phyloP scores from a whole-genome alignment of 1,140 invertebrate species.

The Proales similis region DNA sequence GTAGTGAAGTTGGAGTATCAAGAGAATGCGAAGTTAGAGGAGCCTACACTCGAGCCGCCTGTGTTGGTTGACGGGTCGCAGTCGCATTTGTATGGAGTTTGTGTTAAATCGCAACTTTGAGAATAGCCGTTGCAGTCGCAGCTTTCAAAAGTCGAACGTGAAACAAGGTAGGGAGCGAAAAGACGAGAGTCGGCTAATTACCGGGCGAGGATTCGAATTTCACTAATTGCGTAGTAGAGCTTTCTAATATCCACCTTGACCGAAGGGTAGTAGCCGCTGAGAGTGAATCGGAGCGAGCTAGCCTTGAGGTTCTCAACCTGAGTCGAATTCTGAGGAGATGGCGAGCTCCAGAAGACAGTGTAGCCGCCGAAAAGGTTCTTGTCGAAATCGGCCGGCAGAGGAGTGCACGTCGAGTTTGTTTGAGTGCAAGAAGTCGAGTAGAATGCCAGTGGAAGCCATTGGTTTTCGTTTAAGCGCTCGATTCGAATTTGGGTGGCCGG shows the following conservation, averaged over 20 bases:
- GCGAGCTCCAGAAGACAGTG: conserved; percentile 4
- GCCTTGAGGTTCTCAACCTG: conserved; percentile 2
- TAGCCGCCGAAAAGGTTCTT: conserved; percentile 14
- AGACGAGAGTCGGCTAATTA: conserved; percentile 49
- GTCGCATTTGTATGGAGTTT: conserved; percentile 46
- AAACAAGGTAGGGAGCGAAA: not conserved
- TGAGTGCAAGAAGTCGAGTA: conserved; percentile 13
- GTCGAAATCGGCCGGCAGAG: conserved; percentile 14
- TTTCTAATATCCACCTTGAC: conserved; percentile 22
- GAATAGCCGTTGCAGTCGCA: conserved; percentile 53
- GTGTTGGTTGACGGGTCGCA: conserved; percentile 46
- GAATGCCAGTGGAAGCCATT: not conserved
- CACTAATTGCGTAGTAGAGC: conserved; percentile 91
- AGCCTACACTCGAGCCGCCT: conserved; percentile 46
- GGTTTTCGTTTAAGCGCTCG: conserved; percentile 2
- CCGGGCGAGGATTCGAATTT: conserved; percentile 91
- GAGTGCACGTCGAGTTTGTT: not conserved
- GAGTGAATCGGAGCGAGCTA: not conserved
- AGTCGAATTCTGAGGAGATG: no score
- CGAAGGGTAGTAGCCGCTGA: conserved; percentile 15
- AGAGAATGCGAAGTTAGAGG: not conserved
- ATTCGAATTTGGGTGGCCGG: conserved; percentile 5
- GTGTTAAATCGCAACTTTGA: conserved; percentile 42
- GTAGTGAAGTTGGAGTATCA: not conserved
- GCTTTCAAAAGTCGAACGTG: conserved; percentile 39